A percentile compares a stretch with the other conserved stretches of the same genome.
Conservation (phyloP, 1,140 invertebrate genomes). For the Bombus sylvicola region DNA sequence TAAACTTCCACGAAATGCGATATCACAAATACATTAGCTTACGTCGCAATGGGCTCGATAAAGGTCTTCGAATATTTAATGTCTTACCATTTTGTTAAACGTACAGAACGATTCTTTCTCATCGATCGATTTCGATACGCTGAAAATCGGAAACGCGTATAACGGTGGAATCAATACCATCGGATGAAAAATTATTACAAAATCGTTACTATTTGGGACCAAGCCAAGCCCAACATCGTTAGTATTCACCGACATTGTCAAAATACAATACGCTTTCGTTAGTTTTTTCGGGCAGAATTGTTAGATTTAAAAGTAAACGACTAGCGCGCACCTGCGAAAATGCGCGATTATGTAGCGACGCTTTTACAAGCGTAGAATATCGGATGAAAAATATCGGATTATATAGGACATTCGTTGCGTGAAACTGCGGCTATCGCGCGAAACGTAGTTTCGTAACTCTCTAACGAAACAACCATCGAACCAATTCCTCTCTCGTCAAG, state of each 20-base stretch:
- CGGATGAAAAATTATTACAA: too few species aligned
- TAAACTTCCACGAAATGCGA: neutral
- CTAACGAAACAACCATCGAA: neutral
- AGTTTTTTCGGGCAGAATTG: too few species aligned
- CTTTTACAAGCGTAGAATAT: too few species aligned
- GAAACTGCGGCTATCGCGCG: too few species aligned
- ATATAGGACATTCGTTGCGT: too few species aligned
- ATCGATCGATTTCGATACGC: neutral
- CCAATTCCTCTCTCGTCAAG: neutral
- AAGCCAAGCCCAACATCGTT: neutral
- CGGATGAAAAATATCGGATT: too few species aligned
- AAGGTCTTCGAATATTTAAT: neutral
- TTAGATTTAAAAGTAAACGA: too few species aligned
- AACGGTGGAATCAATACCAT: neutral
- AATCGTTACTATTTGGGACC: neutral
- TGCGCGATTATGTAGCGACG: too few species aligned
- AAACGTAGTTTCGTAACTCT: neutral
- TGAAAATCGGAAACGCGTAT: neutral
- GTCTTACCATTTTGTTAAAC: neutral
- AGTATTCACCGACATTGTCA: neutral
- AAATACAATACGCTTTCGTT: too few species aligned
- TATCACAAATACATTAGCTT: neutral
- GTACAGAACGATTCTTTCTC: neutral
- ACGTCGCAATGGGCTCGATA: neutral
- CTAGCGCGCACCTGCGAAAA: too few species aligned